A percentile compares a stretch with the other conserved stretches of the same genome.
Conservation (phyloP, 2,113 vertebrate species). For the Perca flavescens region DNA sequence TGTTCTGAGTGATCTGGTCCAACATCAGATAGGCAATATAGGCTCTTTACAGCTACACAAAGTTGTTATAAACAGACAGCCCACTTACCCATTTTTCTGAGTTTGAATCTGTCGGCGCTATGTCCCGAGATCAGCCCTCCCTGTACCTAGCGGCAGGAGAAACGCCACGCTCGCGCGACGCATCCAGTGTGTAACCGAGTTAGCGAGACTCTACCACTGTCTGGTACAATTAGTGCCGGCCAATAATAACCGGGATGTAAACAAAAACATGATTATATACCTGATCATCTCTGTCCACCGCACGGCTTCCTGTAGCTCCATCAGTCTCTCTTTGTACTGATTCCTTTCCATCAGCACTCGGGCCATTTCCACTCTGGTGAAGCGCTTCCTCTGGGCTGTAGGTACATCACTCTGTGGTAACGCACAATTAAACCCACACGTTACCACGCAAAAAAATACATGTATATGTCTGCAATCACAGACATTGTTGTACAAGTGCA, state of each 20-base stretch:
- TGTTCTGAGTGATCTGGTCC: too few relatives aligned
- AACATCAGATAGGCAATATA: too few relatives aligned
- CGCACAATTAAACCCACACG: background rate
- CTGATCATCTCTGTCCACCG: conserved; percentile 99
- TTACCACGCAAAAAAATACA: background rate
- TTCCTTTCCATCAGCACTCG: conserved; percentile 98
- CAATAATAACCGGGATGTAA: background rate
- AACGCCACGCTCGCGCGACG: too few relatives aligned
- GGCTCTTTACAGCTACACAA: too few relatives aligned
- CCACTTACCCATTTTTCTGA: too few relatives aligned
- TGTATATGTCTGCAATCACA: background rate
- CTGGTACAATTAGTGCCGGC: background rate
- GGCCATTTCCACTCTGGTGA: conserved; percentile 98
- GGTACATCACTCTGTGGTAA: conserved; percentile 92
- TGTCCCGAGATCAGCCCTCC: too few relatives aligned
- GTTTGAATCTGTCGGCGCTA: too few relatives aligned
- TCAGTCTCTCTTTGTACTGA: conserved; percentile 97
- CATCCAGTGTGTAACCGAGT: background rate
- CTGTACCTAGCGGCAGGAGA: too few relatives aligned
- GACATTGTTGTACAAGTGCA: too few relatives aligned
- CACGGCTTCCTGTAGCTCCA: conserved; percentile 99
- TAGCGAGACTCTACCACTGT: too few relatives aligned
- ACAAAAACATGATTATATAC: conserved; percentile 65
- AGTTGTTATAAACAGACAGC: too few relatives aligned
- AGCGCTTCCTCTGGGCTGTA: conserved; percentile 95